Conservation (phyloP, 37 sponge, comb jelly and placozoan species). For the Ianthella basta region DNA sequence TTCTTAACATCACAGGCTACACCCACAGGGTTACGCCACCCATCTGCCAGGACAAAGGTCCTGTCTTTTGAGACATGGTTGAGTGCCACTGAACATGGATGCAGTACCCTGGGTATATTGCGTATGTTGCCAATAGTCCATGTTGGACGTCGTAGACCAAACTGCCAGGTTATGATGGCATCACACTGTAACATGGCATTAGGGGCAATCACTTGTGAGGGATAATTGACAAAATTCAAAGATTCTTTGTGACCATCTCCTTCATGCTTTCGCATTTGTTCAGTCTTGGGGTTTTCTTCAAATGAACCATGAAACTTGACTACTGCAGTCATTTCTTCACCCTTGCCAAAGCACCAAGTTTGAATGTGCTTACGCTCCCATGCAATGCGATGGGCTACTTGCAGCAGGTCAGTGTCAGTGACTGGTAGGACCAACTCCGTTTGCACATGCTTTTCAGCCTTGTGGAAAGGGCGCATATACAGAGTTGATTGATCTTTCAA, state of each 20-base stretch:
- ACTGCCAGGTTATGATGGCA: constrained; percentile 61
- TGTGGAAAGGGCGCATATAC: no score
- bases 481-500: background rate
- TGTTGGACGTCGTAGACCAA: constrained; percentile 38
- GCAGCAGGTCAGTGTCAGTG: constrained; percentile 11
- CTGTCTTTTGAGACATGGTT: constrained; percentile 9
- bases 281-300: constrained; percentile 34
- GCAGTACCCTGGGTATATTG: constrained; percentile 31
- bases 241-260: background rate
- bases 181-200: constrained; percentile 21
- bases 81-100: constrained; percentile 53
- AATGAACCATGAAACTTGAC: constrained; percentile 26
- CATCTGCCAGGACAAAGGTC: constrained; percentile 20
- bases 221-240: background rate
- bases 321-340: background rate
- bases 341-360: background rate
- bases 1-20: constrained; percentile 30
- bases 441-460: constrained; percentile 17
- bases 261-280: background rate
- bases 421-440: background rate
- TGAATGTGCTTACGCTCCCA: background rate
- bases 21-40: constrained; percentile 49
- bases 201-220: no score
- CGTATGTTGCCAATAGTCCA: constrained; percentile 37
- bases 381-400: constrained; percentile 7